Percentiles rank a stretch among this genome's conserved stretches.
Conservation (phyloP, 2,797 vertebrate species). For the Clamator glandarius region DNA sequence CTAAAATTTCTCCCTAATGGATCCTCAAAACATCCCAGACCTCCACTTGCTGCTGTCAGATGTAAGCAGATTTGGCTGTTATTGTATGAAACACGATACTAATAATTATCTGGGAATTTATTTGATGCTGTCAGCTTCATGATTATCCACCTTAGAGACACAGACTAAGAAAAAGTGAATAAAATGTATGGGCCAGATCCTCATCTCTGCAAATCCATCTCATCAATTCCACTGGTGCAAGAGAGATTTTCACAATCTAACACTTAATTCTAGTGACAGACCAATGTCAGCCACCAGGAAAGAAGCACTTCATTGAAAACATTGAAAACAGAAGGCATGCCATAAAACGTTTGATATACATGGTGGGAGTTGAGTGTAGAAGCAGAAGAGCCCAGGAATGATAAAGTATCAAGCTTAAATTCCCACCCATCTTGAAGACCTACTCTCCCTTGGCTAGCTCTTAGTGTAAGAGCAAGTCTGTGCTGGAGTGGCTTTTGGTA, state of each 20-base stretch:
- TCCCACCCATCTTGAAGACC: not conserved
- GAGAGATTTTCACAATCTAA: not conserved
- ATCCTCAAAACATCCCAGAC: not conserved
- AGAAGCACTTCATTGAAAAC: not conserved
- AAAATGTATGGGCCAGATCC: not conserved
- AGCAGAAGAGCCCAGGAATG: not conserved
- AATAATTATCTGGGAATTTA: slow-evolving; percentile 29
- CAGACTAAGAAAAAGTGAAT: not conserved
- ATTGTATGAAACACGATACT: not conserved
- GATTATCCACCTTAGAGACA: not conserved
- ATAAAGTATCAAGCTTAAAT: not conserved
- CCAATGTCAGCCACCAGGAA: not conserved
- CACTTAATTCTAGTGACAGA: not conserved
- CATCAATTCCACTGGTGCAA: not conserved
- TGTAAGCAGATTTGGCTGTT: not conserved
- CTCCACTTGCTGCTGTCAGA: rapidly evolving
- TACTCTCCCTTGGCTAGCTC: not conserved
- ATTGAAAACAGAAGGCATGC: not conserved
- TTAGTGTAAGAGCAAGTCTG: not conserved
- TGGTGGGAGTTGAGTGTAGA: not conserved
- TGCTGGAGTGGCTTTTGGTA: not conserved
- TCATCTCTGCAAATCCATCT: not conserved
- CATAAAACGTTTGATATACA: not conserved
- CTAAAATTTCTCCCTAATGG: not conserved
- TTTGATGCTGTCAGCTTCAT: not conserved